Base-by-base conservation (phyloP, 2,113 vertebrate species). In the Corythaeola cristata region DNA sequence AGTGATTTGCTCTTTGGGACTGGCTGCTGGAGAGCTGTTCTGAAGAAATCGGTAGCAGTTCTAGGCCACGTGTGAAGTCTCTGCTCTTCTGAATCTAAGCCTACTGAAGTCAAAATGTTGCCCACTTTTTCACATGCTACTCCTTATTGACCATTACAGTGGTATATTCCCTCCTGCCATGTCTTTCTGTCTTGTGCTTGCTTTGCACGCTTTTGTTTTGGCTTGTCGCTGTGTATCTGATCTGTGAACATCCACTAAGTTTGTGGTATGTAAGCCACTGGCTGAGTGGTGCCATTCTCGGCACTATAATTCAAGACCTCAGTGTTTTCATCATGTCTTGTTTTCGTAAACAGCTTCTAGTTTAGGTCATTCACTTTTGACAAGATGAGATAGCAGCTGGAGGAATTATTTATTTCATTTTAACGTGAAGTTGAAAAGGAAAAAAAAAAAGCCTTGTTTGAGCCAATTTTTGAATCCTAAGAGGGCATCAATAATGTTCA, bases 291-390 rank as follows among this genome's bases (percentile, higher is more conserved):
- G 53, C 37, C 55, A 32, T 91, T 66, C 59, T 35, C 17, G 8
- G 22, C 17, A 68, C 68, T 92, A 22, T 30, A 80, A 63, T 92
- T 94, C 73, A 96, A 92, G 35, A 33, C 78, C 23, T 87, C 27
- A 49, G 2, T 75, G 50, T 94, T 96, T 97, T 58, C 33, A 27
- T 78, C 93, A 37, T n/a, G 21, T 37, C 67, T 62, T 21, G 77
- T 45, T 97, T 96, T 53, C 94, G 73, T 74, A 93, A 97, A 67
- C 14, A 30, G 28, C 56, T 96, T 81, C 59, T 80, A 77, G 80
- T 94, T 89, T 79, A 56, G 17, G 19, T 60, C 5, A 20, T 89
- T 56, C 52, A 35, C 53, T 95, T 97, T 81, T 85, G 27, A 72
- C 18, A 89, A 88, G 68, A 88, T 59, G 32, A 45, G 8, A 90